Evolutionary conservation across 2,888 invertebrate genomes (phyloP), one percentile per base, ranked within the genome.

Genomic region (Drosophila kokeensis): DNA sequence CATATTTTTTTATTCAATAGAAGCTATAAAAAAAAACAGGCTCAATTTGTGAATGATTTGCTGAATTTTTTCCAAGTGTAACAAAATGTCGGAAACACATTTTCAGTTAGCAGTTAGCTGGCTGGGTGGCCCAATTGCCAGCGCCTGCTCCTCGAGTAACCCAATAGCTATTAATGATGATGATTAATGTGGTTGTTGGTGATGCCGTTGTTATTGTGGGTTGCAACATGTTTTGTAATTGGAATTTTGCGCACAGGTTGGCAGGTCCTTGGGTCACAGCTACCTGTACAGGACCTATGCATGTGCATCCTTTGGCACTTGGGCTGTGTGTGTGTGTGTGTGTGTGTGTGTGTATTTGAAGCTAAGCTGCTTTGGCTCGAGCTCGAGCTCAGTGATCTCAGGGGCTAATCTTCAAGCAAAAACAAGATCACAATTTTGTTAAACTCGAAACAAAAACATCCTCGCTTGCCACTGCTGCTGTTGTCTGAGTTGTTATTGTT

Each of bases 341-440:
- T 45, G 21, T n/a, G 53, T 24, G 53, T 24, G 32, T 24, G 36
- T 73, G 55, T 50, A 60, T 68, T 63, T 38, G 61, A 29, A 66
- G 59, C 75, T 91, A 91, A 91, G 90, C 91, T 73, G 88, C 90
- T 89, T 90, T 91, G 91, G 91, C 91, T 91, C 91, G 91, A 91
- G 90, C 85, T 81, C 85, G 57, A 65, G 75, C 59, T 60, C 38
- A 38, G 27, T 55, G 73, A 80, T 72, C 79, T 68, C 79, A 58
- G 21, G 69, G 75, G 78, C 79, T 90, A 91, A 90, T 90, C 90
- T 89, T 74, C 65, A 59, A 79, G 83, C 89, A 80, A 87, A 79
- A 90, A 90, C 91, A 90, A 90, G 86, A 90, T 91, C 91, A 91
- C 82, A 88, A 81, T 86, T 84, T 88, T 77, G 81, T 75, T 74